Conservation (phyloP, 2,888 invertebrate genomes). For the Nowickia ferox region DNA sequence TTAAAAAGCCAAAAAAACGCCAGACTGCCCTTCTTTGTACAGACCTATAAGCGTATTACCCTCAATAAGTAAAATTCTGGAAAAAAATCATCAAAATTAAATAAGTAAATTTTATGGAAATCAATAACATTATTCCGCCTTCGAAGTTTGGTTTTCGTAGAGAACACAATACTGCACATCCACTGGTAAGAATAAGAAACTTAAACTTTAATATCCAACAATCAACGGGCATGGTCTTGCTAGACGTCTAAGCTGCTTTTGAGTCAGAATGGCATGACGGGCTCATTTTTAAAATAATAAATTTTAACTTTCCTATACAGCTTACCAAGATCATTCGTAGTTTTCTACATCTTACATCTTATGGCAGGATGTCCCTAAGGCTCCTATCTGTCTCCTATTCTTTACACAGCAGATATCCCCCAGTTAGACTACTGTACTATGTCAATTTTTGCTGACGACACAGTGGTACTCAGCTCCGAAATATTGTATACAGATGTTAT, state of each 20-base stretch:
- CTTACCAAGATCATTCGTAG: neutral
- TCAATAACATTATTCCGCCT: neutral
- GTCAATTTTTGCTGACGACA: no score
- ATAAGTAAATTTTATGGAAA: neutral
- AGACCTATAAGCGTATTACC: neutral
- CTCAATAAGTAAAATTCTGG: neutral
- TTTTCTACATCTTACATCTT: neutral
- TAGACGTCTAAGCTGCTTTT: slow-evolving; percentile 11
- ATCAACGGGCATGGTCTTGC: slow-evolving; percentile 5
- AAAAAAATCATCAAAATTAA: neutral
- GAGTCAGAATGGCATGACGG: neutral
- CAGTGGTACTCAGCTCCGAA: no score
- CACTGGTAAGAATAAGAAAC: slow-evolving; percentile 11
- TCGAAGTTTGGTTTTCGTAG: neutral
- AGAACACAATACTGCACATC: neutral
- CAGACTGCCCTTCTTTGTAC: neutral
- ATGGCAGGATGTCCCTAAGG: no score
- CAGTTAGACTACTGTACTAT: no score
- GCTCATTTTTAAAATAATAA: neutral
- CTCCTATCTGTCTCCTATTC: no score
- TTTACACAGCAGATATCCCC: no score
- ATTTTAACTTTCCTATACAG: no score
- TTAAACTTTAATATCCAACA: neutral
- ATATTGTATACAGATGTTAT: no score
- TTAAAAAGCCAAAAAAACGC: neutral